Percentiles rank a stretch among this genome's conserved stretches.
These are phyloP conservation scores for Peribatodes rhomboidaria DNA, from an alignment of 2,888 invertebrate species.

Conservation along the genomic window DNA sequence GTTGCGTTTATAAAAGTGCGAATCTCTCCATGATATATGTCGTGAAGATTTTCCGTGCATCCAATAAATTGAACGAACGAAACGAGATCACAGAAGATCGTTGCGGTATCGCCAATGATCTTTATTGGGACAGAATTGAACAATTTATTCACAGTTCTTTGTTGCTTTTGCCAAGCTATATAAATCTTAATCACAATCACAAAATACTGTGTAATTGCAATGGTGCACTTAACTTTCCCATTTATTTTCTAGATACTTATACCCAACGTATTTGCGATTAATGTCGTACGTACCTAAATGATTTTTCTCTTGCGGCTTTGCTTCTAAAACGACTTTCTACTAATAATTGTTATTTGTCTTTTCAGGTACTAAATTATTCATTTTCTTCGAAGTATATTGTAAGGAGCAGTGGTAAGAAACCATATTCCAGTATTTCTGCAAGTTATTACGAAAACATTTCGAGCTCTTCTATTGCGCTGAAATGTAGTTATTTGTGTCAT, in stretches of 20 bases:
- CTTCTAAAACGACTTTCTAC: background rate
- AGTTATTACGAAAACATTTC: background rate
- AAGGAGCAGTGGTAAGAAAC: background rate
- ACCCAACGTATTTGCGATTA: background rate
- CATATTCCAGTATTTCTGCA: background rate
- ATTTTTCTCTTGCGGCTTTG: background rate
- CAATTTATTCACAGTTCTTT: constrained; percentile 25
- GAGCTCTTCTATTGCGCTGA: background rate
- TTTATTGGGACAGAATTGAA: constrained; percentile 29
- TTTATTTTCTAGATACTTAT: background rate
- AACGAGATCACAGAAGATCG: constrained; percentile 23
- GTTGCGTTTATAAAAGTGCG: background rate
- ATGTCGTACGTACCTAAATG: background rate
- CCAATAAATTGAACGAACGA: constrained; percentile 21
- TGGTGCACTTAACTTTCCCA: constrained; percentile 4
- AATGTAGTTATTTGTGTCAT: background rate
- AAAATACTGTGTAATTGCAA: constrained; percentile 12
- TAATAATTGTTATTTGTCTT: background rate
- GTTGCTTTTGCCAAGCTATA: constrained; percentile 30
- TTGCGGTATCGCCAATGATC: constrained; percentile 30
- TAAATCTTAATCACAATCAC: constrained; percentile 26
- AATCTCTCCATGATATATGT: constrained; percentile 5
- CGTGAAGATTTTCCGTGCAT: constrained; percentile 19
- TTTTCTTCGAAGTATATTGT: background rate
- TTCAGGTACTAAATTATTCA: constrained; percentile 9